A percentile compares a stretch with the other conserved stretches of the same genome.
Evolutionary conservation across 2,797 vertebrate genomes (phyloP).

Genomic region (Alauda arvensis): DNA sequence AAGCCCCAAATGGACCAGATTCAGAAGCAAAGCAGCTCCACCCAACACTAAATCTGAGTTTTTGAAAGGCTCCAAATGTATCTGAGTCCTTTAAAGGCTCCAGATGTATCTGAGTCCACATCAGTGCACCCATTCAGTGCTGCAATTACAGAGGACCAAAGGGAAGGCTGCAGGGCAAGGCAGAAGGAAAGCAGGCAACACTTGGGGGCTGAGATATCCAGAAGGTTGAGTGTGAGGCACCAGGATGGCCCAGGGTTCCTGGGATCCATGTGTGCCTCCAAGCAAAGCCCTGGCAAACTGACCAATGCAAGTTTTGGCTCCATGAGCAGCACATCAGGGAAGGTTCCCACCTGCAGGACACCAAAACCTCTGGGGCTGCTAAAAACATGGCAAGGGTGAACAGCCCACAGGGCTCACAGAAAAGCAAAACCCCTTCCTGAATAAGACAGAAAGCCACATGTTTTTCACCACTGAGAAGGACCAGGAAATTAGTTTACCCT

Average conservation of each 20-base stretch:
- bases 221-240: background rate
- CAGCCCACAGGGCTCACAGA: background rate
- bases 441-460: background rate
- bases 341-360: background rate
- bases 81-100: background rate
- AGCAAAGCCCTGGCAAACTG: background rate
- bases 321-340: background rate
- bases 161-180: background rate
- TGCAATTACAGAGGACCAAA: background rate
- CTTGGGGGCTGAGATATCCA: background rate
- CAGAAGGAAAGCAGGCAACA: background rate
- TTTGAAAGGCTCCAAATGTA: background rate
- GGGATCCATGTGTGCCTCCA: background rate
- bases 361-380: background rate
- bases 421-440: background rate
- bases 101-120: accelerated
- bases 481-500: background rate
- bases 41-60: background rate
- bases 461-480: background rate
- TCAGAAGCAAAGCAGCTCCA: background rate
- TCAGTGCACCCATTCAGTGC: accelerated
- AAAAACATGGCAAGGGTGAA: background rate
- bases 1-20: background rate
- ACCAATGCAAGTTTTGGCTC: background rate
- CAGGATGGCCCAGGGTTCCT: background rate